Percentiles rank a stretch among this genome's conserved stretches.
These are phyloP conservation scores for Agriotes lineatus DNA, from an alignment of 2,888 invertebrate species.

Conservation along the genomic window DNA sequence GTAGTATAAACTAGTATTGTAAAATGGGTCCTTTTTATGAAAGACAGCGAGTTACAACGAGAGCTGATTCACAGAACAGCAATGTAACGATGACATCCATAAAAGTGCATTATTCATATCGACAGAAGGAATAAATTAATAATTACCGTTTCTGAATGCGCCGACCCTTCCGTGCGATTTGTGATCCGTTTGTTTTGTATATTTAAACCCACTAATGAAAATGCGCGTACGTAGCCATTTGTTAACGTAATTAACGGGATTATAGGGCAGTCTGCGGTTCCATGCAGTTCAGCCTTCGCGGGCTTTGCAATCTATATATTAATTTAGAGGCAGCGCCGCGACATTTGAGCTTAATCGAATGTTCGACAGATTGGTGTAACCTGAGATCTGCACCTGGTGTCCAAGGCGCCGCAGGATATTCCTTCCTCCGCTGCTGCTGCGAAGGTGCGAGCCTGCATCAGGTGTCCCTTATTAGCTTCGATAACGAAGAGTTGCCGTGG, in stretches of 20 bases:
- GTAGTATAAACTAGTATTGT: too few species aligned
- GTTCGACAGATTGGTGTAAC: slow-evolving; percentile 26
- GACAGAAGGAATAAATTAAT: too few species aligned
- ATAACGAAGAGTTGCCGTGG: slow-evolving; percentile 60
- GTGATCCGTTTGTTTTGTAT: slow-evolving; percentile 50
- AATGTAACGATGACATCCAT: too few species aligned
- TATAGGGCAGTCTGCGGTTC: slow-evolving; percentile 44
- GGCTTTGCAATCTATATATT: slow-evolving; percentile 4
- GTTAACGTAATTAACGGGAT: slow-evolving; percentile 55
- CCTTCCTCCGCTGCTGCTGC: neutral
- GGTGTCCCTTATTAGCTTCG: slow-evolving; percentile 55
- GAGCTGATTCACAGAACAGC: too few species aligned
- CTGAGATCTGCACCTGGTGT: slow-evolving; percentile 36
- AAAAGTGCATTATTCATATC: too few species aligned
- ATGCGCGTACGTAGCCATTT: slow-evolving; percentile 49
- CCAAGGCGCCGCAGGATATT: slow-evolving; percentile 27
- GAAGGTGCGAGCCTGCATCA: slow-evolving; percentile 54
- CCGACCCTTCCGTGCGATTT: slow-evolving; percentile 42
- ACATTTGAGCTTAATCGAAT: slow-evolving; percentile 28
- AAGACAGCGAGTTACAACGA: too few species aligned
- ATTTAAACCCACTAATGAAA: slow-evolving; percentile 54
- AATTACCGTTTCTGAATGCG: slow-evolving; percentile 44
- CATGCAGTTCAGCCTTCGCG: slow-evolving; percentile 17
- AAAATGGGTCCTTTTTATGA: too few species aligned
- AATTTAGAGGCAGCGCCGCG: slow-evolving; percentile 17